These are phyloP conservation scores for Lanius ludovicianus DNA, from an alignment of 2,113 vertebrate genomes.

Conservation along the genomic window DNA sequence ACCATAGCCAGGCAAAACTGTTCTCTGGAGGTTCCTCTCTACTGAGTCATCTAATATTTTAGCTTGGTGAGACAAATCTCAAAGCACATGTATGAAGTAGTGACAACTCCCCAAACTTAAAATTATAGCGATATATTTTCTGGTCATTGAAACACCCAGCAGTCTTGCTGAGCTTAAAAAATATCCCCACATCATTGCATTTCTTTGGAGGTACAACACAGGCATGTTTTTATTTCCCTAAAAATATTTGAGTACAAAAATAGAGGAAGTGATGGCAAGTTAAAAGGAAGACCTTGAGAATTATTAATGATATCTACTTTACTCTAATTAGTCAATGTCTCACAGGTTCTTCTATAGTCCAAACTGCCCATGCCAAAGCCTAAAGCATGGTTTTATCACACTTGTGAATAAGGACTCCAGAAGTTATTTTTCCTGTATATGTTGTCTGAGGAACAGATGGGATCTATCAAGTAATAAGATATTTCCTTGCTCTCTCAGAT, in stretches of 20 bases:
- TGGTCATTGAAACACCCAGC: neutral
- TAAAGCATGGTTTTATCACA: neutral
- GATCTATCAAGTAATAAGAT: neutral
- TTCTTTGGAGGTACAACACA: neutral
- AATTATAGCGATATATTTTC: neutral
- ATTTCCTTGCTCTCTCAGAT: neutral
- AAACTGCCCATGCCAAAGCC: neutral
- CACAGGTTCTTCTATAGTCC: neutral
- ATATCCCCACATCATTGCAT: fast-evolving
- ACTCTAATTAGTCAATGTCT: neutral
- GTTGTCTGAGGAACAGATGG: neutral
- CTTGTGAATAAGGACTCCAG: neutral
- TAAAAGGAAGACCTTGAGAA: neutral
- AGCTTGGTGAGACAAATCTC: neutral
- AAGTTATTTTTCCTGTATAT: neutral
- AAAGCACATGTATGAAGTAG: neutral
- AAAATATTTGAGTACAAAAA: neutral
- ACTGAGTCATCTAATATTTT: neutral
- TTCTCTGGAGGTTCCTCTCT: neutral
- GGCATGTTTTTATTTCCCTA: neutral
- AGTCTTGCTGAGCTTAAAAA: neutral
- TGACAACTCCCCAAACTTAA: neutral
- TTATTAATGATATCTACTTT: neutral
- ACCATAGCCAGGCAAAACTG: neutral
- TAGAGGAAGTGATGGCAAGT: neutral